A percentile compares a stretch with the other conserved stretches of the same genome.
phyloP scores from a whole-genome alignment of 2,888 invertebrate species.

The Macropis europaea region DNA sequence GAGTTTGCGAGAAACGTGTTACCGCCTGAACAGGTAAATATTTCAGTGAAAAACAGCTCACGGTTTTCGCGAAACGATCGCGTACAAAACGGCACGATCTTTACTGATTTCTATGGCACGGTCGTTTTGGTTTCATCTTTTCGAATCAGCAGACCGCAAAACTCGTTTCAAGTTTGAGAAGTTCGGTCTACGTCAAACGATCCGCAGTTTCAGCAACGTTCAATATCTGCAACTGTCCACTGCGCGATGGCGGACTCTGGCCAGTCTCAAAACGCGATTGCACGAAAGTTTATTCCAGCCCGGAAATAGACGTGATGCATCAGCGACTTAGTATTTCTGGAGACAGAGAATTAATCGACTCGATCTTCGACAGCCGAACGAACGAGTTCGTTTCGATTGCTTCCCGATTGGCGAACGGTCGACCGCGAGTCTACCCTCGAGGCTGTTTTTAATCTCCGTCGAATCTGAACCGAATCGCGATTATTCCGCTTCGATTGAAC shows the following conservation, averaged over 20 bases:
- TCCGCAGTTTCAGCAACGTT: slow-evolving; percentile 12
- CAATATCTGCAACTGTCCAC: slow-evolving; percentile 24
- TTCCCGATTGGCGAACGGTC: background rate
- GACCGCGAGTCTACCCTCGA: background rate
- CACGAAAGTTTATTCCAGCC: slow-evolving; percentile 25
- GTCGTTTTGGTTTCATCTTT: too few species aligned
- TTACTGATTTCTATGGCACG: too few species aligned
- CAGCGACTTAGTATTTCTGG: background rate
- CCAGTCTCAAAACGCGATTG: slow-evolving; percentile 44
- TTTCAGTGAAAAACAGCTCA: too few species aligned
- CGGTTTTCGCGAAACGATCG: too few species aligned
- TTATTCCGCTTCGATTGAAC: background rate
- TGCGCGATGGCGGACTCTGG: slow-evolving; percentile 30
- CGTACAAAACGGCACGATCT: too few species aligned
- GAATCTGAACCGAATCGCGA: too few species aligned
- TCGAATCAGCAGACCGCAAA: too few species aligned
- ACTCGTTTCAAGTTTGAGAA: too few species aligned
- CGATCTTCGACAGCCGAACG: background rate
- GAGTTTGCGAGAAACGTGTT: slow-evolving; percentile 68
- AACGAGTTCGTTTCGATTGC: background rate
- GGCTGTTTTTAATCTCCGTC: background rate
- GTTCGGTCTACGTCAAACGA: too few species aligned
- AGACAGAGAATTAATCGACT: slow-evolving; percentile 2
- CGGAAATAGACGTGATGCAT: slow-evolving; percentile 48
- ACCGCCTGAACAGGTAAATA: slow-evolving; percentile 18